Base-by-base conservation (phyloP, 2,113 vertebrate species). In the Triplophysa rosa region DNA sequence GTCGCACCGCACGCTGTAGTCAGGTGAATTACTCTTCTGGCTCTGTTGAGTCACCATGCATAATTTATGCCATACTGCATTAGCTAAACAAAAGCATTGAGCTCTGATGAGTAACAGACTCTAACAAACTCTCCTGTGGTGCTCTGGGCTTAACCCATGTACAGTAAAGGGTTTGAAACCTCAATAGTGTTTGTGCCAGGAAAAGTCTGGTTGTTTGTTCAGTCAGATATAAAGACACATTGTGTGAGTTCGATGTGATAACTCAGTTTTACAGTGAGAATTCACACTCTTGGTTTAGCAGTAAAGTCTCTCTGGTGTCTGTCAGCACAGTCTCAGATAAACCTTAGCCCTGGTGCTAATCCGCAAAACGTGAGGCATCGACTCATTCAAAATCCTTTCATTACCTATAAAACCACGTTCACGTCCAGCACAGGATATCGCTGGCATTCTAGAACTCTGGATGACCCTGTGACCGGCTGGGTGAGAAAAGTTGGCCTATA, bases 271-370 rank as follows among this genome's bases (percentile, higher is more conserved):
- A 24, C 66, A 47, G 67, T 70, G 67, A 21, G 47, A 70, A 56
- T 49, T 67, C 42, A 49, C 21, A 26, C 9, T 6, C 6, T 17
- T 40, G 19, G 19, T 58, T 58, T 58, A 17, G 4, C 26, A 37
- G 11, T 21, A 58, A 29, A 59, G 45, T 37, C 26, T 40, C 54
- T 56, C 12, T 19, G 37, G n/a, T 21, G 21, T 13, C 42, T 37
- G 45, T 73, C 29, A 37, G 26, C 65, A 33, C 64, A 79, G 64
- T 79, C 64, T 49, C 21, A 65, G 82, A 83, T 80, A 79, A 83
- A 47, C 49, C 24, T 40, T 26, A 83, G 24, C 17, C 13, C 56
- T 13, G 10, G 37, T 9, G n/a, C 13, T 83, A 83, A 83, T 83
- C 77, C 64, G 58, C 14, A 12, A 54, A 67, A 83, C 71, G 13